These are phyloP conservation scores for Eptatretus atami DNA, from an alignment of 2,797 vertebrate genomes.

Conservation along the genomic window DNA sequence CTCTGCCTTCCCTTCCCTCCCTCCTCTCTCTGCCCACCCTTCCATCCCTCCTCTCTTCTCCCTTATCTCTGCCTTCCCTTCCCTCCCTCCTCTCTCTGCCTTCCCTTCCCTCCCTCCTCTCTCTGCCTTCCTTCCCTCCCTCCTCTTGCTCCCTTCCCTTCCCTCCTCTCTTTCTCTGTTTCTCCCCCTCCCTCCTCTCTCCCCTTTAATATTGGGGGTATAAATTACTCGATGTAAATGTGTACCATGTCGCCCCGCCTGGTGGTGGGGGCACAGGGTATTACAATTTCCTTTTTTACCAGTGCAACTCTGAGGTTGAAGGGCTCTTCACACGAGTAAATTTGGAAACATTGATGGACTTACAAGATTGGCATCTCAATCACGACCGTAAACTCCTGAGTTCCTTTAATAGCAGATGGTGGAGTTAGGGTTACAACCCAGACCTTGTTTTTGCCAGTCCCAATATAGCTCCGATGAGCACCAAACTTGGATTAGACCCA, in stretches of 20 bases:
- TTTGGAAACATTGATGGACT: too few species aligned
- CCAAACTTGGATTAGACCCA: too few species aligned
- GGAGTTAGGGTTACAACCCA: too few species aligned
- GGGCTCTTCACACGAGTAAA: too few species aligned
- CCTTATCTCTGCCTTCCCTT: background rate
- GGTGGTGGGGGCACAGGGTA: background rate
- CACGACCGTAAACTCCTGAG: too few species aligned
- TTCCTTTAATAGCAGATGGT: too few species aligned
- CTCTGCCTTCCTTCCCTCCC: background rate
- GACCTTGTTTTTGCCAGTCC: too few species aligned
- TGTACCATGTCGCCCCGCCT: background rate
- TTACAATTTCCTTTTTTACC: background rate
- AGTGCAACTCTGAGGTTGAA: background rate
- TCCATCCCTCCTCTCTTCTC: background rate
- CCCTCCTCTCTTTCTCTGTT: background rate
- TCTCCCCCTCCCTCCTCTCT: background rate
- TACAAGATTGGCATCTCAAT: too few species aligned
- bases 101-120: background rate
- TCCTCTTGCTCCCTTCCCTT: background rate
- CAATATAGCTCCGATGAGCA: too few species aligned
- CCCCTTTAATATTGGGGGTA: background rate
- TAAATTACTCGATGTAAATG: background rate
- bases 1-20: background rate
- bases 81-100: background rate
- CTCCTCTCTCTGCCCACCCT: background rate